Percentiles rank a stretch among this genome's conserved stretches.
These are phyloP conservation scores for Artibeus jamaicensis DNA, from an alignment of 2,797 vertebrate species.

Conservation along the genomic window DNA sequence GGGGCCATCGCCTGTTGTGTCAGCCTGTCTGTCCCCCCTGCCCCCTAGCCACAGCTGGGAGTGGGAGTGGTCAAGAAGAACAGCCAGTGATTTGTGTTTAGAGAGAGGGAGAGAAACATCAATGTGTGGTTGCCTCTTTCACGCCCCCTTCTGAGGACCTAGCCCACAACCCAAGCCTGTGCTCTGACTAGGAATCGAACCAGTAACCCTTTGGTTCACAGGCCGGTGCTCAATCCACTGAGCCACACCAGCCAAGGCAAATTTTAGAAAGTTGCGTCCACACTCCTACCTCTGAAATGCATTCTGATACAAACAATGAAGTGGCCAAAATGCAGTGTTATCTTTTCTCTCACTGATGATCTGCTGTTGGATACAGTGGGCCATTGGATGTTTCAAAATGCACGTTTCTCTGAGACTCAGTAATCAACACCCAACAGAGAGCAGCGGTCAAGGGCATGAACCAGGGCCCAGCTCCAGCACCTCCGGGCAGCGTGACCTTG, in stretches of 20 bases:
- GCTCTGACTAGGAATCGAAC: too few species aligned
- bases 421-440: not conserved
- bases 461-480: not conserved
- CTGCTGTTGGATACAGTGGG: not conserved
- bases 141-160: too few species aligned
- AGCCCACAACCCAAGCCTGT: too few species aligned
- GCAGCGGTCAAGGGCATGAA: not conserved
- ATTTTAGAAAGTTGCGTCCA: not conserved
- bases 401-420: not conserved
- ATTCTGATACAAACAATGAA: not conserved
- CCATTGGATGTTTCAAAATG: not conserved
- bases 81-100: too few species aligned
- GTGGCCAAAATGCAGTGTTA: not conserved
- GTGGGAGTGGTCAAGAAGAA: too few species aligned
- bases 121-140: too few species aligned
- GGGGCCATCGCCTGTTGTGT: not conserved
- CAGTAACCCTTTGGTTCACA: too few species aligned
- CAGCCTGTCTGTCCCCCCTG: not conserved
- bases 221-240: too few species aligned
- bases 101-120: too few species aligned
- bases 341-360: not conserved
- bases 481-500: not conserved
- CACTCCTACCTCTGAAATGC: not conserved
- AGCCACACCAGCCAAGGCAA: too few species aligned
- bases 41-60: not conserved